Conservation (phyloP, 2,113 vertebrate genomes). For the Nesoenas mayeri region DNA sequence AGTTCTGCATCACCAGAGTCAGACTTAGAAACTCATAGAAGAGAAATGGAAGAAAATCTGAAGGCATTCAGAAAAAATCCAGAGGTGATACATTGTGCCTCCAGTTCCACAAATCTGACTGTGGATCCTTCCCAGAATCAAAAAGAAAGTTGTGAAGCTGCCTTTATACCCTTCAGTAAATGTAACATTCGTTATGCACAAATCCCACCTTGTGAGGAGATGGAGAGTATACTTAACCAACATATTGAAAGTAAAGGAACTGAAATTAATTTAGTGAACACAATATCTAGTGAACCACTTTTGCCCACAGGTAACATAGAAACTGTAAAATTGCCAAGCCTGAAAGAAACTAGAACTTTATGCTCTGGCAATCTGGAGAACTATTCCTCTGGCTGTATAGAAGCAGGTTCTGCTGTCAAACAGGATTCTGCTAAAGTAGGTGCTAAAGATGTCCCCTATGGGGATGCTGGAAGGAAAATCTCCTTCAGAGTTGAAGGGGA, state of each 20-base stretch:
- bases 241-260: neutral
- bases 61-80: constrained; percentile 3
- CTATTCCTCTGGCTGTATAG: neutral
- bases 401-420: neutral
- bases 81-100: neutral
- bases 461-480: constrained; percentile 60
- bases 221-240: neutral
- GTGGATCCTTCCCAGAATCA: neutral
- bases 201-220: neutral
- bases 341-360: constrained; percentile 4
- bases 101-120: neutral
- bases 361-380: neutral
- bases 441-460: constrained; percentile 68
- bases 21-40: constrained; percentile 73
- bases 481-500: constrained; percentile 71
- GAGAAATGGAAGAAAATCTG: constrained; percentile 64
- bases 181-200: neutral
- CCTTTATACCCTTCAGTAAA: constrained; percentile 7
- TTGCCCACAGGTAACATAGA: neutral
- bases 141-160: neutral
- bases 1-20: constrained; percentile 80
- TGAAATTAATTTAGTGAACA: neutral
- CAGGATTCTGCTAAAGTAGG: constrained; percentile 14
- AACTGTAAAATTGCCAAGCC: neutral
- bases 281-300: neutral